A percentile compares a stretch with the other conserved stretches of the same genome.
phyloP scores from a whole-genome alignment of 2,113 vertebrate species.

The Xyliphius kryptos region DNA sequence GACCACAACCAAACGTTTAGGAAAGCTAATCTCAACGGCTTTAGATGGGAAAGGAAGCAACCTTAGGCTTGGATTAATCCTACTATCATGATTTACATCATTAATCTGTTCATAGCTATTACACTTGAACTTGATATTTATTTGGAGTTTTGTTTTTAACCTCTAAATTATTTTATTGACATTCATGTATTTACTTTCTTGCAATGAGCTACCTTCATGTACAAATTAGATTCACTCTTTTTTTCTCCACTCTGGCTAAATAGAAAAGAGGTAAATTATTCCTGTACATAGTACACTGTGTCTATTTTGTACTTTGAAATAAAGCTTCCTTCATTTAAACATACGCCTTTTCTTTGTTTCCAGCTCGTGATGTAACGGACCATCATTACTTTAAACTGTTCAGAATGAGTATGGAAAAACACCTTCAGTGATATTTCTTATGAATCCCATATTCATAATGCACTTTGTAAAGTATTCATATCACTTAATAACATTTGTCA shows the following conservation, averaged over 20 bases:
- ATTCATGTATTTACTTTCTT: conserved; percentile 67
- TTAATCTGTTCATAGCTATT: conserved; percentile 56
- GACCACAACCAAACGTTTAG: conserved; percentile 20
- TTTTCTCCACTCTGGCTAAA: conserved; percentile 57
- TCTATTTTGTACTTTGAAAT: conserved; percentile 87
- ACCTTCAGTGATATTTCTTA: too few species aligned
- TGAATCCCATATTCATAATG: too few species aligned
- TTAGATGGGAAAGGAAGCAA: conserved; percentile 49
- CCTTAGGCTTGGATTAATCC: conserved; percentile 40
- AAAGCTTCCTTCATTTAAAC: conserved; percentile 67
- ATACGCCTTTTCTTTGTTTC: too few species aligned
- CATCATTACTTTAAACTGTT: too few species aligned
- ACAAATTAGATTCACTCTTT: conserved; percentile 55
- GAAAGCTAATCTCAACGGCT: conserved; percentile 32
- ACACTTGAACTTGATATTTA: conserved; percentile 85
- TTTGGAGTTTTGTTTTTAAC: conserved; percentile 77
- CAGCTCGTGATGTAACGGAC: too few species aligned
- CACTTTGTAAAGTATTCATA: too few species aligned
- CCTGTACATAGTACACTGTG: conserved; percentile 73
- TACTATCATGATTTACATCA: conserved; percentile 46
- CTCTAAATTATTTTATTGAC: conserved; percentile 90
- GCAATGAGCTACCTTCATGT: conserved; percentile 71
- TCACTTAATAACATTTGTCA: too few species aligned
- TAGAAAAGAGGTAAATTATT: conserved; percentile 79
- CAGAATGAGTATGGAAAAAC: too few species aligned